Evolutionary conservation across 1,140 invertebrate genomes (phyloP).

Genomic region (Drosophila teissieri): DNA sequence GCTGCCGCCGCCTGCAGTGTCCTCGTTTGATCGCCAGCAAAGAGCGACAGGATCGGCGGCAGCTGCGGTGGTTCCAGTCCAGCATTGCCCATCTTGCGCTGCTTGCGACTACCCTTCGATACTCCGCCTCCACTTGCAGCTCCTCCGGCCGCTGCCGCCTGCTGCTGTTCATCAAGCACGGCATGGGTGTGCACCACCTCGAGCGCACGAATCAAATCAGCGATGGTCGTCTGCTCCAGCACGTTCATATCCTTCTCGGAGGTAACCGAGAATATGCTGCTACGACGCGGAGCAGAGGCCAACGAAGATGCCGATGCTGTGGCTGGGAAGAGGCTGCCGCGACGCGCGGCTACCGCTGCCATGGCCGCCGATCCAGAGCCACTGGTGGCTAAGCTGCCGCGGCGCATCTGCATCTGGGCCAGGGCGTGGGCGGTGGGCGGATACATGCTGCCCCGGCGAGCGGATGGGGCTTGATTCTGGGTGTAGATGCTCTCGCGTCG

Average conservation of each 20-base stretch:
- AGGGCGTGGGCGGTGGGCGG: conserved; percentile 49
- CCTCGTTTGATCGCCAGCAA: conserved; percentile 67
- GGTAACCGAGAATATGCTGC: conserved; percentile 86
- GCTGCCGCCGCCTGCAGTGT: conserved; percentile 61
- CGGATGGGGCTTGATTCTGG: conserved; percentile 64
- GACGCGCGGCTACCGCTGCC: conserved; percentile 65
- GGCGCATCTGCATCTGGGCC: conserved; percentile 78
- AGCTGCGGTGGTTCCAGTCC: conserved; percentile 84
- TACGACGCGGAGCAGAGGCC: conserved; percentile 76
- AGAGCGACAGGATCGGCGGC: conserved; percentile 73
- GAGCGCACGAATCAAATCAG: conserved; percentile 90
- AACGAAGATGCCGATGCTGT: conserved; percentile 40
- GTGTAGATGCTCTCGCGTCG: conserved; percentile 77
- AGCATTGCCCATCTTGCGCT: conserved; percentile 86
- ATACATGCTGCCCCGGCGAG: conserved; percentile 74
- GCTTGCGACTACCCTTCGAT: conserved; percentile 50
- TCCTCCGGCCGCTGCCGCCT: conserved; percentile 15
- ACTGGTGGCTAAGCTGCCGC: conserved; percentile 84
- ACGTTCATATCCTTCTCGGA: conserved; percentile 86
- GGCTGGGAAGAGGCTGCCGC: conserved; percentile 73
- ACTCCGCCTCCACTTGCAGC: background rate
- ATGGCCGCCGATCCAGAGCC: conserved; percentile 69
- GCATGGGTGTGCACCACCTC: conserved; percentile 86
- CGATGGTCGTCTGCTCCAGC: conserved; percentile 90
- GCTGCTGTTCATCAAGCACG: conserved; percentile 70